Evolutionary conservation across 2,797 vertebrate genomes (phyloP).

Genomic region (Oreonectes daqikongensis): DNA sequence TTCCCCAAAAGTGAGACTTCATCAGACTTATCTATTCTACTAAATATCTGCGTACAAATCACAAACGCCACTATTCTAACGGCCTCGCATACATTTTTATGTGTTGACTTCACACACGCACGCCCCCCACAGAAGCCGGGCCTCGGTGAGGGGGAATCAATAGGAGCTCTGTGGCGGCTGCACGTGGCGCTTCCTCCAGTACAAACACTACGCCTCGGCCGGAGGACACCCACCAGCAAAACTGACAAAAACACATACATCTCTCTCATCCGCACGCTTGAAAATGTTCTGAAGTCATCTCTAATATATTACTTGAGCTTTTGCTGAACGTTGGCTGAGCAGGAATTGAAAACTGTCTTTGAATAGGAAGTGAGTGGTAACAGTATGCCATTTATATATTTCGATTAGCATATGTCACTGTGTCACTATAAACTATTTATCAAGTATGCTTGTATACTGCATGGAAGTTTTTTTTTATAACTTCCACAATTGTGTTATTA

Average conservation of each 20-base stretch:
- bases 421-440: background rate
- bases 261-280: background rate
- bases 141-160: conserved; percentile 78
- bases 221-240: conserved; percentile 60
- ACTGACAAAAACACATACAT: conserved; percentile 57
- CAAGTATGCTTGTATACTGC: background rate
- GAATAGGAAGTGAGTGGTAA: too few species aligned
- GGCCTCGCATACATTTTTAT: too few species aligned
- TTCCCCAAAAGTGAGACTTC: background rate
- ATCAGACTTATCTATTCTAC: conserved; percentile 20
- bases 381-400: background rate
- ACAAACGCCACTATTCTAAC: too few species aligned
- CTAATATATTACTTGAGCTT: background rate
- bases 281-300: background rate
- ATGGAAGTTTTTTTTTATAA: background rate
- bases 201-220: conserved; percentile 71
- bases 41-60: background rate
- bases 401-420: background rate
- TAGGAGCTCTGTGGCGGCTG: conserved; percentile 75
- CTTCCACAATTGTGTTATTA: too few species aligned
- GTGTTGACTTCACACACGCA: conserved; percentile 81
- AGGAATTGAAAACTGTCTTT: too few species aligned
- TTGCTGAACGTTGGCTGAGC: background rate
- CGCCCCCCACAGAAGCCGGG: conserved; percentile 65
- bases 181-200: conserved; percentile 70